Base-by-base conservation (phyloP, 2,888 invertebrate genomes). In the Cephus nigrinus region DNA sequence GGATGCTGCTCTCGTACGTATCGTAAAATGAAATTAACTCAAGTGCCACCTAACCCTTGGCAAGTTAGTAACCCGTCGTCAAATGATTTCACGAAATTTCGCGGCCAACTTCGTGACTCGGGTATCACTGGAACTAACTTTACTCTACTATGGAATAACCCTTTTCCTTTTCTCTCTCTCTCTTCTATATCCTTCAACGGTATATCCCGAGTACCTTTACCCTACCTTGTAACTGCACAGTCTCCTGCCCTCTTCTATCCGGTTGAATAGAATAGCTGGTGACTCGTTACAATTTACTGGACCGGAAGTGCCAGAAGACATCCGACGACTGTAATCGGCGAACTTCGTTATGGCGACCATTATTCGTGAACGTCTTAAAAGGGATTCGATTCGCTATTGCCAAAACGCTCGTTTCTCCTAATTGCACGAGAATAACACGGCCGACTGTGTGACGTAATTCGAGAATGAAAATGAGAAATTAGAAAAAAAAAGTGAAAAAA, bases 21-120 rank as follows among this genome's bases (percentile, higher is more conserved):
- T 32, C 71, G 71, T 71, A 71, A 71, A 71, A 71, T 32, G 71
- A 71, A 71, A 71, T 71, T 71, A 71, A 71, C 31, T 32, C 23
- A 23, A 55, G 40, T 55, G 40, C 40, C 40, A 23, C 4, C 15
- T 55, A 55, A 55, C 40, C 40, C 40, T 55, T 23, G 40, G 40
- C 23, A 23, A 55, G 40, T 23, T 55, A 55, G 40, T 55, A 55
- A 55, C 40, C 40, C 40, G 40, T 15, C 40, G 40, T 55, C 40
- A 23, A 55, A 55, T 55, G 40, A 23, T 55, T 55, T 55, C 40
- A 55, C 9, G 40, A 55, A 55, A 55, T 55, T 55, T 55, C 40
- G 40, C 40, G 40, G 2, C 23, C 40, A 55, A 55, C 40, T 55
- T 55, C 40, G 15, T 15, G 40, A 55, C 40, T 23, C 23, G 1